Evolutionary conservation across 2,888 invertebrate genomes (phyloP).

Genomic region (Arge pagana): DNA sequence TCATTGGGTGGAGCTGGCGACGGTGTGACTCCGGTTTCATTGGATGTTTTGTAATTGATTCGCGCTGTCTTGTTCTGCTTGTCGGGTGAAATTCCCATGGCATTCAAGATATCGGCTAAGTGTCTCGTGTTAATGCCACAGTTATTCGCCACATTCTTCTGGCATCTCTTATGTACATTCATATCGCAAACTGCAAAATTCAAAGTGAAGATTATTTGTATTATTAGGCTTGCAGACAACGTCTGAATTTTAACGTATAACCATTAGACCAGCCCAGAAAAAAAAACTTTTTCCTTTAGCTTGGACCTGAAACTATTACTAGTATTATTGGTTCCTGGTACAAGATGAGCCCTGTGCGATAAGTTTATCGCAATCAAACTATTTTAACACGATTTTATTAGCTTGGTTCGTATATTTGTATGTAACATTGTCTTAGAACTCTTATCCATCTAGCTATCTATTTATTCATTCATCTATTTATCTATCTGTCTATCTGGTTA

Average conservation of each 20-base stretch:
- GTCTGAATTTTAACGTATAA: too few relatives aligned
- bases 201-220: conserved; percentile 15
- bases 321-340: too few relatives aligned
- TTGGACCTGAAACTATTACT: too few relatives aligned
- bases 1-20: conserved; percentile 6
- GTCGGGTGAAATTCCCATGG: conserved; percentile 89
- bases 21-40: conserved; percentile 10
- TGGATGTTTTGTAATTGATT: conserved; percentile 42
- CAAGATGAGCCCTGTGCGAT: too few relatives aligned
- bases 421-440: too few relatives aligned
- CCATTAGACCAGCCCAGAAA: too few relatives aligned
- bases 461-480: too few relatives aligned
- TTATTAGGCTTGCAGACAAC: background rate
- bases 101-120: conserved; percentile 91
- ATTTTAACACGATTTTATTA: too few relatives aligned
- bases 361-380: too few relatives aligned
- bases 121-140: conserved; percentile 97
- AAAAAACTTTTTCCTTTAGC: background rate
- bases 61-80: conserved; percentile 67
- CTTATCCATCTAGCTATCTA: too few relatives aligned
- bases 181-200: conserved; percentile 79
- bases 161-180: conserved; percentile 98
- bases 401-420: too few relatives aligned
- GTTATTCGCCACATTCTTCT: conserved; percentile 99
- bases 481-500: too few relatives aligned